Base-by-base conservation (phyloP, 2,113 vertebrate genomes). In the Pithys albifrons region DNA sequence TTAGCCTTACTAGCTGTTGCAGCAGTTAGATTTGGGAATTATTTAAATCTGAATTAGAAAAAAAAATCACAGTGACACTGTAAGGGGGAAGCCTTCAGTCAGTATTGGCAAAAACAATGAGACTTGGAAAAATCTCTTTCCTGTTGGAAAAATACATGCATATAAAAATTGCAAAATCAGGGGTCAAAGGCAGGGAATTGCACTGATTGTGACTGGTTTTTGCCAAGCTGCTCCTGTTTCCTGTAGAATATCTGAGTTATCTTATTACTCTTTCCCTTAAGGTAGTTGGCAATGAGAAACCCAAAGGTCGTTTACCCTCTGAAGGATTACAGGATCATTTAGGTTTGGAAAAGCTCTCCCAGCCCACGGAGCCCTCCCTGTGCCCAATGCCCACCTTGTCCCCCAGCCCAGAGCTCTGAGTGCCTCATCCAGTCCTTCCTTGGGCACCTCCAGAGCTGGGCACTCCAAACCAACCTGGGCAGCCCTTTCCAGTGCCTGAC, bases 281-380 rank as follows among this genome's bases (percentile, higher is more conserved):
- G 12, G 37, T 14, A 67, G 19, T 49, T 48, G 29, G 15, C 39
- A 75, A 35, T 28, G 35, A 80, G 20, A 25, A 74, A 28, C 16
- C 1, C 20, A 77, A 25, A 45, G 23, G n/a, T 14, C 7, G 12
- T 14, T 5, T 9, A 5, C 2, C 13, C 11, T 55, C 52, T 22
- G 19, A 35, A 48, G 11, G 25, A 35, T 69, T 6, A 25, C 1
- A 22, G 55, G 10, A 82, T 25, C 23, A 19, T 29, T 41, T 18
- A 43, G 10, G 10, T 8, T 52, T 83, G 78, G 33, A 61, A 67
- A 54, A 61, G 10, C 2, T 5, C 16, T 61, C 12, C 4, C 0
- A 12, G 37, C 0, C 0, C 49, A 27, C 1, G 0, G 0, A 58
- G 3, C 15, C 31, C 59, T 0, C 31, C 1, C 45, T 37, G 27